phyloP scores from a whole-genome alignment of 2,797 vertebrate genomes.

The Zonotrichia albicollis region DNA sequence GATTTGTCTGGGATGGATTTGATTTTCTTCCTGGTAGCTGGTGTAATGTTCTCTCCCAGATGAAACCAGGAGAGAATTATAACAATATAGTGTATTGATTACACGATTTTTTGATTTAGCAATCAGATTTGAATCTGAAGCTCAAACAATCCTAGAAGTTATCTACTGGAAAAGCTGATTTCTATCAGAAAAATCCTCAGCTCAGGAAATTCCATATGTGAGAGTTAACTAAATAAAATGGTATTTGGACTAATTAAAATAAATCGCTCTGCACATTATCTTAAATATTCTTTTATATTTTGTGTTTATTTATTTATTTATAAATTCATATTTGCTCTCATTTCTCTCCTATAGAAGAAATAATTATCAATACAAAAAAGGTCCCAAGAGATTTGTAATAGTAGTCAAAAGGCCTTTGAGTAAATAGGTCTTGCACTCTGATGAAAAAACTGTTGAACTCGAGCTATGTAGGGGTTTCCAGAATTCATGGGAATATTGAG shows the following conservation, averaged over 20 bases:
- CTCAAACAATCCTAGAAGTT: not conserved
- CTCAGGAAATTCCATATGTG: not conserved
- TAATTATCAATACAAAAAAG: not conserved
- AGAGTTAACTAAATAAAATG: not conserved
- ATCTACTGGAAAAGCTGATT: not conserved
- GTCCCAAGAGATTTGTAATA: fast-evolving
- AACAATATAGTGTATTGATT: not conserved
- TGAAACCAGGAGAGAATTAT: not conserved
- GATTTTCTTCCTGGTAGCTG: not conserved
- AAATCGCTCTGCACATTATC: not conserved
- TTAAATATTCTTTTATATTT: not conserved
- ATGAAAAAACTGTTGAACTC: not conserved
- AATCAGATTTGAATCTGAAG: not conserved
- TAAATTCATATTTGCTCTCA: not conserved
- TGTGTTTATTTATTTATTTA: not conserved
- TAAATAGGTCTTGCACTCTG: not conserved
- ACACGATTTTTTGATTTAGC: not conserved
- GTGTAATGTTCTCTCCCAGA: not conserved
- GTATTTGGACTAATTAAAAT: not conserved
- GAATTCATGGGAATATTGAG: not conserved
- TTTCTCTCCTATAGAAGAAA: not conserved
- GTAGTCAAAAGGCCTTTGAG: not conserved
- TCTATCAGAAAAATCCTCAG: not conserved
- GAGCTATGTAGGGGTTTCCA: not conserved
- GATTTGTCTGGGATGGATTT: not conserved